phyloP scores from a whole-genome alignment of 2,797 vertebrate genomes.

The Menidia menidia region DNA sequence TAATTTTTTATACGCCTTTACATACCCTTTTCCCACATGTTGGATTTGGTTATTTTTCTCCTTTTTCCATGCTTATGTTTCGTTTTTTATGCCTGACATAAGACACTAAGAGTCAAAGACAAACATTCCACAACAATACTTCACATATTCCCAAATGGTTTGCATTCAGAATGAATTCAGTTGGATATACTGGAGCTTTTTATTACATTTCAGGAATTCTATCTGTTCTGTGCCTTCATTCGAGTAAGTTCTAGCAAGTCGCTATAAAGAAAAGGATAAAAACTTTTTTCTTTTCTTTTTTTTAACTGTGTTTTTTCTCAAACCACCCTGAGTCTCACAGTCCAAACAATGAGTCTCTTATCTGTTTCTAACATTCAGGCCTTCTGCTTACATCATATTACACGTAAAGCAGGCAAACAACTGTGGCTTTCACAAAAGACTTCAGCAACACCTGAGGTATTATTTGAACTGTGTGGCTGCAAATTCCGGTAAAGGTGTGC shows the following conservation, averaged over 20 bases:
- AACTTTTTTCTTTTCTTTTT: background rate
- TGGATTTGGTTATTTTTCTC: background rate
- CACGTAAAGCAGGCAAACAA: background rate
- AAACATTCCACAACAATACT: background rate
- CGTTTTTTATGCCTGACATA: background rate
- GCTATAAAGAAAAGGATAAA: background rate
- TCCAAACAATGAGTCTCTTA: background rate
- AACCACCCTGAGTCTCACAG: background rate
- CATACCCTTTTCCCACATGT: too few species aligned
- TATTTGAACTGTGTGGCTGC: slow-evolving; percentile 24
- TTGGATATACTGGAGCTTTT: background rate
- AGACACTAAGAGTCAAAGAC: background rate
- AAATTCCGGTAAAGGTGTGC: slow-evolving; percentile 34
- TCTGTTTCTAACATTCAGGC: slow-evolving; percentile 1
- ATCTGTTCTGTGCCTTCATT: background rate
- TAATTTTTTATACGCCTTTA: background rate
- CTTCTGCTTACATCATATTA: background rate
- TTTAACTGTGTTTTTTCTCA: too few species aligned
- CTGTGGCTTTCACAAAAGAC: background rate
- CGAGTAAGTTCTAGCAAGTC: background rate
- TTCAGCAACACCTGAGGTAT: slow-evolving; percentile 32
- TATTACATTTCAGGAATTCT: background rate
- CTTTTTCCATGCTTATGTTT: background rate
- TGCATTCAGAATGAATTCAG: background rate
- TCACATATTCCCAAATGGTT: background rate